phyloP scores from a whole-genome alignment of 2,888 invertebrate genomes.

The Megastigmus dorsalis region DNA sequence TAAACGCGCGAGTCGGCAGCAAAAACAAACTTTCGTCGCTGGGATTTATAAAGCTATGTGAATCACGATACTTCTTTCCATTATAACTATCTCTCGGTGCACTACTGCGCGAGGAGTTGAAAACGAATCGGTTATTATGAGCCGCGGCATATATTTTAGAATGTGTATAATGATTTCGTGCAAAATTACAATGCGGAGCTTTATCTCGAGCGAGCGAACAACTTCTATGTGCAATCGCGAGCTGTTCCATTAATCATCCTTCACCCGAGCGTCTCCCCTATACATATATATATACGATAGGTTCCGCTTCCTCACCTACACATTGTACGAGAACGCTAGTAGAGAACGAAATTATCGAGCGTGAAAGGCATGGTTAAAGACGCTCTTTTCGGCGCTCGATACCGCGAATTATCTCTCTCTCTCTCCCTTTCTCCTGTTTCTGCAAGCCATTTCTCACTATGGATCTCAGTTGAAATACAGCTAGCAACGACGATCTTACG shows the following conservation, averaged over 20 bases:
- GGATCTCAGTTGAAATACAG: too few relatives aligned
- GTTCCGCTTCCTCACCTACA: not conserved
- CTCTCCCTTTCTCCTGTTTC: not conserved
- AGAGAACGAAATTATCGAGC: conserved; percentile 23
- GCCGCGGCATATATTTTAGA: too few relatives aligned
- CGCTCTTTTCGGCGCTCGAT: not conserved
- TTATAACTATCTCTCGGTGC: too few relatives aligned
- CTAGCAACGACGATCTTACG: not conserved
- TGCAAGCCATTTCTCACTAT: too few relatives aligned
- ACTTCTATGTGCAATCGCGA: conserved; percentile 2
- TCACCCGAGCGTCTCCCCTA: conserved; percentile 2
- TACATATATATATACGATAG: not conserved
- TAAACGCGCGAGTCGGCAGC: not conserved
- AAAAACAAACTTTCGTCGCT: conserved; percentile 43
- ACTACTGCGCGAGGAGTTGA: too few relatives aligned
- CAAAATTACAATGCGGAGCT: too few relatives aligned
- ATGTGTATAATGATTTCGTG: not conserved
- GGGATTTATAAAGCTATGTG: conserved; percentile 22
- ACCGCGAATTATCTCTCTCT: not conserved
- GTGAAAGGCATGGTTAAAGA: conserved; percentile 4
- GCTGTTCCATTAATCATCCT: conserved; percentile 48
- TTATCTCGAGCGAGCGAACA: too few relatives aligned
- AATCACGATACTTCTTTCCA: not conserved
- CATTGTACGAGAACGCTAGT: not conserved
- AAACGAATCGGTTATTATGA: too few relatives aligned